phyloP scores from a whole-genome alignment of 2,888 invertebrate species.

The Drosophila mimetica region DNA sequence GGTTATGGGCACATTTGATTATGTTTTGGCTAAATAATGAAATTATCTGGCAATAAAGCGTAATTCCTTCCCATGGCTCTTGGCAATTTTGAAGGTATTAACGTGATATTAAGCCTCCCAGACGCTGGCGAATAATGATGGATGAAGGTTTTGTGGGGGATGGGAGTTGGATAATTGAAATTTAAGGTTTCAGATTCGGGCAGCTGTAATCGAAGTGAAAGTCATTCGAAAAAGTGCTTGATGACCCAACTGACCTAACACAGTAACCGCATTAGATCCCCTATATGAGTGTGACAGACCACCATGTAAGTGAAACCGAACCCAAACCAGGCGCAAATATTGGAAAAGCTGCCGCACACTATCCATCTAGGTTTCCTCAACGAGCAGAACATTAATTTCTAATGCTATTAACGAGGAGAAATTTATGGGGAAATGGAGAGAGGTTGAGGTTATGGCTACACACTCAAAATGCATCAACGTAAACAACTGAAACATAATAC shows the following conservation, averaged over 20 bases:
- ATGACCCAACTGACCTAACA: conserved; percentile 61
- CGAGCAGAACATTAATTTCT: conserved; percentile 48
- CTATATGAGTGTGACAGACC: conserved; percentile 21
- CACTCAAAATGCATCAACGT: conserved; percentile 42
- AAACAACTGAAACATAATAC: conserved; percentile 75
- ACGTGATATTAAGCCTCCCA: conserved; percentile 31
- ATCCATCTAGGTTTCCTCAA: conserved; percentile 24
- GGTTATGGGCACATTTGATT: conserved; percentile 65
- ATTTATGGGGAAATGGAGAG: conserved; percentile 34
- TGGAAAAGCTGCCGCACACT: conserved; percentile 48
- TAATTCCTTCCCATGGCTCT: conserved; percentile 48
- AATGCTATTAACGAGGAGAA: conserved; percentile 61
- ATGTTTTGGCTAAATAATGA: conserved; percentile 76
- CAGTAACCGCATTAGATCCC: conserved; percentile 62
- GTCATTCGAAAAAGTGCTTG: conserved; percentile 22
- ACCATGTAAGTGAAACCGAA: conserved; percentile 41
- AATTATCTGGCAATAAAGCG: conserved; percentile 74
- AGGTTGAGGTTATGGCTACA: conserved; percentile 41
- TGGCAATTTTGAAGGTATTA: conserved; percentile 57
- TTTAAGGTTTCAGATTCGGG: conserved; percentile 7
- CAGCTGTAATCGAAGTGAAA: conserved; percentile 22
- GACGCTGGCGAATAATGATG: conserved; percentile 5
- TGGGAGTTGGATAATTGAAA: conserved; percentile 41
- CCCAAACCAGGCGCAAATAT: conserved; percentile 65
- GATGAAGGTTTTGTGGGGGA: conserved; percentile 31